Evolutionary conservation across 2,888 invertebrate species (phyloP).

Genomic region (Habroteleia sp.): DNA sequence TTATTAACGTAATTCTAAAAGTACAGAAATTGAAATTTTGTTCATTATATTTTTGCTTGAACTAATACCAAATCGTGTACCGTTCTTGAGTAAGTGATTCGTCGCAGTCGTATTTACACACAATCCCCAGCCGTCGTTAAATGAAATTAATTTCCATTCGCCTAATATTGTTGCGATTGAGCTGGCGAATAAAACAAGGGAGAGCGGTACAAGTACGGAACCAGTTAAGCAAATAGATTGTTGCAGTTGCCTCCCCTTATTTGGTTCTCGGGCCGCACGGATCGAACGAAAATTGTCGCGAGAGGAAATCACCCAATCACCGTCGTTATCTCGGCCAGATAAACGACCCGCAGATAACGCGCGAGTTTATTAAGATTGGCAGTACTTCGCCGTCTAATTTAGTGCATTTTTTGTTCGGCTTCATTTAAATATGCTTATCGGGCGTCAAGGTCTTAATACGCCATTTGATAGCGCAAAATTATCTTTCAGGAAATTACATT

Average conservation of each 20-base stretch:
- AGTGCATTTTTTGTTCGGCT: slow-evolving; percentile 35
- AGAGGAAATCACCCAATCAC: slow-evolving; percentile 63
- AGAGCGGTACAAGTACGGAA: slow-evolving; percentile 70
- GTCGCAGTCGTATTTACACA: slow-evolving; percentile 29
- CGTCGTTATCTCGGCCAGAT: slow-evolving; percentile 72
- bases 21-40: no score
- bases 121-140: slow-evolving; percentile 50
- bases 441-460: slow-evolving; percentile 39
- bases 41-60: no score
- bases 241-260: slow-evolving; percentile 63
- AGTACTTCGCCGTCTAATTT: slow-evolving; percentile 50
- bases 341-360: slow-evolving; percentile 66
- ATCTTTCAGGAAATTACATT: slow-evolving; percentile 44
- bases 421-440: slow-evolving; percentile 45
- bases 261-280: slow-evolving; percentile 10
- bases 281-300: slow-evolving; percentile 72
- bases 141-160: slow-evolving; percentile 76
- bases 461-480: slow-evolving; percentile 41
- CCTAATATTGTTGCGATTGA: slow-evolving; percentile 68
- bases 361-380: slow-evolving; percentile 47
- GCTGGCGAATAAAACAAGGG: slow-evolving; percentile 57
- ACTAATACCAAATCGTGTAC: no score
- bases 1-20: no score
- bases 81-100: slow-evolving; percentile 11
- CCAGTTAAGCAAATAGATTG: slow-evolving; percentile 78